Base-by-base conservation (phyloP, 2,113 vertebrate genomes). In the Neolamprologus devosi region DNA sequence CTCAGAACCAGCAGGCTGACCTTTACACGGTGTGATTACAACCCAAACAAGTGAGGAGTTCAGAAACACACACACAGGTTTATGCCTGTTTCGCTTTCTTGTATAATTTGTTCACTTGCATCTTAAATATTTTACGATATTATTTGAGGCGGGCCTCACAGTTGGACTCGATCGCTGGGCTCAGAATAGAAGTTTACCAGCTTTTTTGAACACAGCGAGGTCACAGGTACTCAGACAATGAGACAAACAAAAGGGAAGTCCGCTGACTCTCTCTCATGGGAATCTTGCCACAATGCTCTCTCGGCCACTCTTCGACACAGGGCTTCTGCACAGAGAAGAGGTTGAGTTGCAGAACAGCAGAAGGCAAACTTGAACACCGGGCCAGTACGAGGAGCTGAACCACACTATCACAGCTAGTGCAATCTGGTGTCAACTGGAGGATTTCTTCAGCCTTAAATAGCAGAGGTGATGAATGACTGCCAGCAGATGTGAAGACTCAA, bases 261-360 rank as follows among this genome's bases (percentile, higher is more conserved):
- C 6, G 0, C 68, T 17, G 21, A 75, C 0, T 47, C 14, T 0
- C 68, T 47, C 40, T 75, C 14, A 26, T 26, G 5, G 23, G 68
- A 47, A 28, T 75, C 40, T 4, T 45, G 21, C 68, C 68, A 1
- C 40, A 73, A 0, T 26, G 0, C 0, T 28, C 21, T 73, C 40
- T 45, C 2, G 1, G 33, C 60, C 33, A 21, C 60, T 37, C 4
- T 37, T 45, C 13, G 1, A 47, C 21, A 26, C 8, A 1, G 37
- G 68, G 0, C 21, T 26, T 17, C 60, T n/a, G 30, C 33, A 35
- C 30, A 65, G 30, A 35, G 6, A 35, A 35, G 30, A 63, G n/a
- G n/a, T 23, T 23, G 65, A 16, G 35, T 70, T 42, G 12, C n/a
- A 42, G 12, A 42, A 23, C 11, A 40, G 37, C 1, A 23, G 7